Evolutionary conservation across 2,113 vertebrate genomes (phyloP).

Genomic region (Clinocottus analis): DNA sequence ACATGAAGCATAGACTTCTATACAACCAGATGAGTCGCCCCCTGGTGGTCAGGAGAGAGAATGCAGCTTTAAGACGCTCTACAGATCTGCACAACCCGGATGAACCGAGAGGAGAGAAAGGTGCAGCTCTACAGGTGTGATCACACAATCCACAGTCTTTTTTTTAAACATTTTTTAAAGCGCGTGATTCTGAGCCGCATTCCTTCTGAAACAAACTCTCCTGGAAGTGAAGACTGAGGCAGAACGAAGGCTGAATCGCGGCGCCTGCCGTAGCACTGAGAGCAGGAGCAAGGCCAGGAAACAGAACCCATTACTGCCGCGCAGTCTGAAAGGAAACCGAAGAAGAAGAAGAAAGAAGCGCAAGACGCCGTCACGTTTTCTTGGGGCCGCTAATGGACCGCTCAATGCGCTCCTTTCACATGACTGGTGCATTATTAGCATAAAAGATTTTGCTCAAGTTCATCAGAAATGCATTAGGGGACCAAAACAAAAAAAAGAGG

Average conservation of each 20-base stretch:
- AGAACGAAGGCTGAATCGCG: constrained; percentile 14
- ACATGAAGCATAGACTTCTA: too few relatives aligned
- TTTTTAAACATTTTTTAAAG: too few relatives aligned
- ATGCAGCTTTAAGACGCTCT: too few relatives aligned
- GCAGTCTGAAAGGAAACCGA: not conserved
- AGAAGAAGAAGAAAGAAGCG: constrained; percentile 27
- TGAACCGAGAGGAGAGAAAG: too few relatives aligned
- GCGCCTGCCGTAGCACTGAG: constrained; percentile 26
- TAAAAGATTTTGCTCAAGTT: constrained; percentile 46
- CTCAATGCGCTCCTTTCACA: constrained; percentile 33
- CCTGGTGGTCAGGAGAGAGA: too few relatives aligned
- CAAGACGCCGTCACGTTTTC: constrained; percentile 33
- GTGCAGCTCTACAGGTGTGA: not conserved
- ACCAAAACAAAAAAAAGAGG: constrained; percentile 10
- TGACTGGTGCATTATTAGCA: constrained; percentile 19
- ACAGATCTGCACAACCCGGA: too few relatives aligned
- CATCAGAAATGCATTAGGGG: constrained; percentile 35
- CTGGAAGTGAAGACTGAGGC: constrained; percentile 22
- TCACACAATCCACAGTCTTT: not conserved
- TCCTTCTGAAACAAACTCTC: not conserved
- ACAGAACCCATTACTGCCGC: constrained; percentile 23
- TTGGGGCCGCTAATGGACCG: constrained; percentile 55
- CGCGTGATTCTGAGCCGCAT: not conserved
- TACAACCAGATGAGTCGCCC: too few relatives aligned
- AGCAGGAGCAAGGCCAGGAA: constrained; percentile 40